Conservation (phyloP, 2,113 vertebrate genomes). For the Aphelocoma coerulescens region DNA sequence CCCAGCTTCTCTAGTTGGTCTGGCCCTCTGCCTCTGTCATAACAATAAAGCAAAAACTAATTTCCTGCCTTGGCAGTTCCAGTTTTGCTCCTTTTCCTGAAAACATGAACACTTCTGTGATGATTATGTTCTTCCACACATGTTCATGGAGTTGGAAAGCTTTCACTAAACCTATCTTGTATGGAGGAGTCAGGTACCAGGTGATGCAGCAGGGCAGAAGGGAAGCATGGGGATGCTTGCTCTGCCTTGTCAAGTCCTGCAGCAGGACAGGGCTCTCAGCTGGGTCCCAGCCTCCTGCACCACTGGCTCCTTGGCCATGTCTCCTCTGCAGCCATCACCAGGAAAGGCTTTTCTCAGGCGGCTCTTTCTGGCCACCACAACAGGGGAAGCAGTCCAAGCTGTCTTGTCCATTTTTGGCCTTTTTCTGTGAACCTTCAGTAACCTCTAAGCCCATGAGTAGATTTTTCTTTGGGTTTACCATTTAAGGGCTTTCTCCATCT, state of each 20-base stretch:
- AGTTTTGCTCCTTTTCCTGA: background rate
- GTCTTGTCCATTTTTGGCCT: background rate
- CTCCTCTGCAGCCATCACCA: background rate
- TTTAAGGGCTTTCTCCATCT: constrained; percentile 56
- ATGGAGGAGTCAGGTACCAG: background rate
- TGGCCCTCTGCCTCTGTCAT: background rate
- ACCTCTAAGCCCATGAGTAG: constrained; percentile 1
- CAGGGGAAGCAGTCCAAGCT: background rate
- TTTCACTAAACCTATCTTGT: background rate
- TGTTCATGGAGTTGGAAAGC: background rate
- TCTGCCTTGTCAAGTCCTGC: background rate
- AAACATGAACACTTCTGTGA: background rate
- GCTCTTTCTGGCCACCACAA: background rate
- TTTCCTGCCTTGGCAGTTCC: background rate
- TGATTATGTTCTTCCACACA: background rate
- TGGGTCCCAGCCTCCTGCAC: background rate
- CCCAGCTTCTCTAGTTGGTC: background rate
- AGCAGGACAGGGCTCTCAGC: background rate
- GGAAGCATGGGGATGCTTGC: accelerated
- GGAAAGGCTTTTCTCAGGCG: background rate
- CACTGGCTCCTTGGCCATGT: background rate
- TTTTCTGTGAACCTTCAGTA: background rate
- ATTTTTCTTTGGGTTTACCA: constrained; percentile 23
- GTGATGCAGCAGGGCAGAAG: background rate
- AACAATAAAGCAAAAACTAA: background rate